Conservation (phyloP, 1,140 invertebrate genomes). For the Musca domestica region DNA sequence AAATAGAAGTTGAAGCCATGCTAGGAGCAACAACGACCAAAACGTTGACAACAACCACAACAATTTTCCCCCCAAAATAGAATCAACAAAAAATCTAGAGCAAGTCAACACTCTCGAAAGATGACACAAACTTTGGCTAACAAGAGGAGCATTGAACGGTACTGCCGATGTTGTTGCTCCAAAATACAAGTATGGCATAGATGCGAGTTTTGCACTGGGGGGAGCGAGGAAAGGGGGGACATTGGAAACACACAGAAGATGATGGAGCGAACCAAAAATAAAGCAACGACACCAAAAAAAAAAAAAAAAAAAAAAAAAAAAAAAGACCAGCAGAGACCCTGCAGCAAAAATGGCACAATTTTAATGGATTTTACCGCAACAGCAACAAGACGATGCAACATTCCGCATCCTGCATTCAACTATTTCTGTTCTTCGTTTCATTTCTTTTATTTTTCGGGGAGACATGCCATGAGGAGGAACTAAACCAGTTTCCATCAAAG, state of each 20-base stretch:
- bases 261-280: neutral
- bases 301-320: no score
- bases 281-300: no score
- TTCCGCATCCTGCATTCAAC: neutral
- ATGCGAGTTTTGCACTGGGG: no score
- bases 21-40: no score
- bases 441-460: conserved; percentile 3
- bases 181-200: neutral
- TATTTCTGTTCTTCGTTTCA: no score
- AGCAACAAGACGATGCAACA: neutral
- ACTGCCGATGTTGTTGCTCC: neutral
- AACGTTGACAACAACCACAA: no score
- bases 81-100: conserved; percentile 8
- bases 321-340: no score
- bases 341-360: conserved; percentile 19
- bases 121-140: conserved; percentile 14
- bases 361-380: conserved; percentile 20
- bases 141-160: neutral
- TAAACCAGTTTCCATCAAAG: neutral
- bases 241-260: neutral
- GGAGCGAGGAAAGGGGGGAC: neutral
- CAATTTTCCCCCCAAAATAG: no score
- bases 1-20: no score
- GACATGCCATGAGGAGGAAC: neutral
- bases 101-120: conserved; percentile 17